Conservation (phyloP, 2,888 invertebrate species). For the Margaritifera margaritifera region DNA sequence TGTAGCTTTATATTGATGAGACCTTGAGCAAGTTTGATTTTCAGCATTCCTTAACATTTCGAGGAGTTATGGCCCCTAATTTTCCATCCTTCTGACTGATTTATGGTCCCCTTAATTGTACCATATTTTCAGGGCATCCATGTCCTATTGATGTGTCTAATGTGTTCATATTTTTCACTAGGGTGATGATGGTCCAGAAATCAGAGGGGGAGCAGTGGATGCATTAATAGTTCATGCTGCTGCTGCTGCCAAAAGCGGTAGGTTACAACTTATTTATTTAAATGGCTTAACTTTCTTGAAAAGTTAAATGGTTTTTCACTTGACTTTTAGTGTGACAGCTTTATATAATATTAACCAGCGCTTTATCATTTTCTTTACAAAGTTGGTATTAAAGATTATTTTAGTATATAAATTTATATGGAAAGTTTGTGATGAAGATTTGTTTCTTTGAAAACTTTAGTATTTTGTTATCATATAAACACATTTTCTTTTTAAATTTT, state of each 20-base stretch:
- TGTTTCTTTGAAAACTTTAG: too few relatives aligned
- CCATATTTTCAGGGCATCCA: not conserved
- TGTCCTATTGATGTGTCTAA: not conserved
- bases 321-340: conserved; percentile 3
- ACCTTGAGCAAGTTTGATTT: too few relatives aligned
- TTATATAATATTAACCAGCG: not conserved
- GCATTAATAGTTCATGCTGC: conserved; percentile 97
- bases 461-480: too few relatives aligned
- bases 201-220: conserved; percentile 89
- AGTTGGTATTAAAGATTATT: too few relatives aligned
- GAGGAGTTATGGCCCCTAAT: not conserved
- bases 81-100: not conserved
- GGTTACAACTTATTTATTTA: conserved; percentile 7
- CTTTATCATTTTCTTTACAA: too few relatives aligned
- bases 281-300: too few relatives aligned
- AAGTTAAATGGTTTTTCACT: not conserved
- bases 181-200: conserved; percentile 84
- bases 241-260: conserved; percentile 87
- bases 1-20: too few relatives aligned
- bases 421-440: too few relatives aligned
- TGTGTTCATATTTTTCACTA: conserved; percentile 18
- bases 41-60: too few relatives aligned
- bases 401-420: too few relatives aligned
- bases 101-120: not conserved
- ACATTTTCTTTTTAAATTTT: too few relatives aligned